These are phyloP conservation scores for Endomychus coccineus DNA, from an alignment of 2,888 invertebrate genomes.

Conservation along the genomic window DNA sequence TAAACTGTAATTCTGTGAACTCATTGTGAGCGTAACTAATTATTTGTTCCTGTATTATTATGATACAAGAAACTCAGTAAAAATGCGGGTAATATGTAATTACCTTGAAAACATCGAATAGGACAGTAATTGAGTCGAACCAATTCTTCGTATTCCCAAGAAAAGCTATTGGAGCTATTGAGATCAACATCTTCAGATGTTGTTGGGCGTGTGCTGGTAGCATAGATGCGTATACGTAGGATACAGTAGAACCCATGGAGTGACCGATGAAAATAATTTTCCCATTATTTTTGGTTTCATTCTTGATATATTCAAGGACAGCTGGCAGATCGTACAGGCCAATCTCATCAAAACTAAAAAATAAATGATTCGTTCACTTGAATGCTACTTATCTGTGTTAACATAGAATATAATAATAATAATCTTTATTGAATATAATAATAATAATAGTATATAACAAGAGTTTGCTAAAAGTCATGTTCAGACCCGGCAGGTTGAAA, in stretches of 20 bases:
- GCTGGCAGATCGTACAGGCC: conserved; percentile 78
- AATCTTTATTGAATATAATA: too few species aligned
- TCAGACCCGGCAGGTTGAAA: too few species aligned
- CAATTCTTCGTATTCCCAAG: conserved; percentile 51
- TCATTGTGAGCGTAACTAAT: too few species aligned
- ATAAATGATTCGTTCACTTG: background rate
- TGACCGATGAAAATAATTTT: conserved; percentile 71
- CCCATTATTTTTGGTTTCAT: conserved; percentile 41
- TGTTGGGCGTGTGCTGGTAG: conserved; percentile 57
- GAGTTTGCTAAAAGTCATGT: too few species aligned
- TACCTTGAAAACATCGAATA: too few species aligned
- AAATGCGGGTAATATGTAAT: too few species aligned
- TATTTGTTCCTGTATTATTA: too few species aligned
- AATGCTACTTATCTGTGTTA: background rate
- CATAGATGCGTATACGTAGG: conserved; percentile 60
- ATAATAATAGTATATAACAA: too few species aligned
- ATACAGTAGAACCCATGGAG: conserved; percentile 76
- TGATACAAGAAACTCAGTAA: too few species aligned
- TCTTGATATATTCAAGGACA: conserved; percentile 61
- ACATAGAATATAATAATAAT: too few species aligned
- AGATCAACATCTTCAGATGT: conserved; percentile 55
- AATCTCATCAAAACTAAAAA: conserved; percentile 73
- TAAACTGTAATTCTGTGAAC: too few species aligned
- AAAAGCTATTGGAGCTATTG: conserved; percentile 60
- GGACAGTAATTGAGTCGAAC: too few species aligned